A percentile compares a stretch with the other conserved stretches of the same genome.
Conservation (phyloP, 2,888 invertebrate species). For the Stictocephala bisonia region DNA sequence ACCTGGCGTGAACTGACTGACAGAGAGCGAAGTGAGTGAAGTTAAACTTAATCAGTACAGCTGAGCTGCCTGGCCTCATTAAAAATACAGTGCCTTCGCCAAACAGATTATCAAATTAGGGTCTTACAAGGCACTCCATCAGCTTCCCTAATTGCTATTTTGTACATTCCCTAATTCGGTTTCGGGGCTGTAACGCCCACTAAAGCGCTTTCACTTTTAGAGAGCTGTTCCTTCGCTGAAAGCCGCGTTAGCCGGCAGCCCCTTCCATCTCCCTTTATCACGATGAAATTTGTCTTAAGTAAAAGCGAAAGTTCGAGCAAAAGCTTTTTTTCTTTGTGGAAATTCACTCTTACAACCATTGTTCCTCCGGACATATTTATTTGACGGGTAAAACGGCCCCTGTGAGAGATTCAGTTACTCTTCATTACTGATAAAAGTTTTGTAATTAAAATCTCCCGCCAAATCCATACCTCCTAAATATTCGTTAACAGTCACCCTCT, state of each 20-base stretch:
- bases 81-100: constrained; percentile 35
- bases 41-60: constrained; percentile 20
- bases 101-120: constrained; percentile 37
- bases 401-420: constrained; percentile 12
- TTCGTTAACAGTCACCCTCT: constrained; percentile 4
- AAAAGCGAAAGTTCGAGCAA: no score
- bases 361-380: no score
- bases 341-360: no score
- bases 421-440: constrained; percentile 29
- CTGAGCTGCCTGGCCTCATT: constrained; percentile 25
- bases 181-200: constrained; percentile 16
- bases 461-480: constrained; percentile 15
- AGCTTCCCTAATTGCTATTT: constrained; percentile 34
- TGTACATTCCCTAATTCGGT: constrained; percentile 28
- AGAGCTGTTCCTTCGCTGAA: no score
- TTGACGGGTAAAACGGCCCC: background rate
- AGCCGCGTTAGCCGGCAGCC: no score
- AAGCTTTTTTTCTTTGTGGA: no score
- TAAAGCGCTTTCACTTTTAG: constrained; percentile 33
- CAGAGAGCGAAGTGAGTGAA: constrained; percentile 18
- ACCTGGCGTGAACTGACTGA: background rate
- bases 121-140: constrained; percentile 32
- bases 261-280: no score
- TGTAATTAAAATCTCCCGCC: constrained; percentile 27
- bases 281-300: no score